These are phyloP conservation scores for Hestina assimilis DNA, from an alignment of 1,140 invertebrate genomes.

Conservation along the genomic window DNA sequence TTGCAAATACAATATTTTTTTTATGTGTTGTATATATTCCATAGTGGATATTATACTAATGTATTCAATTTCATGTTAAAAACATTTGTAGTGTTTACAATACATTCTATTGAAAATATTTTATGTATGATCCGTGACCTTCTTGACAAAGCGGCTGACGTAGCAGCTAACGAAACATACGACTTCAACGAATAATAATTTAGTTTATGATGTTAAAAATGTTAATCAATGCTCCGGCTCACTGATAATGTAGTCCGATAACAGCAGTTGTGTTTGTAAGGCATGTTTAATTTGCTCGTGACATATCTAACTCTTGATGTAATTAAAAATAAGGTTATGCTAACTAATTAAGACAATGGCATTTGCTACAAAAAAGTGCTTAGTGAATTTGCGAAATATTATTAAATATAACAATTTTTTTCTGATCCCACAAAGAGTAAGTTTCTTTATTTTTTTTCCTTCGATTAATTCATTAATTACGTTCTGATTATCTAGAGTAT, in stretches of 20 bases:
- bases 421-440: constrained; percentile 39
- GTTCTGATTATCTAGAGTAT: too few species aligned
- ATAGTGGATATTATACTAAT: too few species aligned
- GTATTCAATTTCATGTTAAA: too few species aligned
- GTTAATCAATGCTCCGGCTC: constrained; percentile 47
- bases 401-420: constrained; percentile 40
- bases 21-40: too few species aligned
- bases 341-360: constrained; percentile 40
- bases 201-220: constrained; percentile 45
- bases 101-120: background rate
- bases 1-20: too few species aligned
- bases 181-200: constrained; percentile 9
- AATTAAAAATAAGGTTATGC: constrained; percentile 19
- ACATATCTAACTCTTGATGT: constrained; percentile 17
- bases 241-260: constrained; percentile 54
- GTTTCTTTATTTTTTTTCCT: constrained; percentile 23
- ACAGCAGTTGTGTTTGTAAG: constrained; percentile 43
- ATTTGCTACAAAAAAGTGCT: constrained; percentile 47
- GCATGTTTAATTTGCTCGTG: constrained; percentile 19
- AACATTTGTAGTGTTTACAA: background rate
- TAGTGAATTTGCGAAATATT: constrained; percentile 41
- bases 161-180: constrained; percentile 30
- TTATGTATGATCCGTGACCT: constrained; percentile 29
- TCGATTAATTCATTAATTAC: constrained; percentile 2
- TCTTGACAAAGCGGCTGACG: constrained; percentile 29